Evolutionary conservation across 2,797 vertebrate species (phyloP).

Genomic region (Acanthurus tractus): DNA sequence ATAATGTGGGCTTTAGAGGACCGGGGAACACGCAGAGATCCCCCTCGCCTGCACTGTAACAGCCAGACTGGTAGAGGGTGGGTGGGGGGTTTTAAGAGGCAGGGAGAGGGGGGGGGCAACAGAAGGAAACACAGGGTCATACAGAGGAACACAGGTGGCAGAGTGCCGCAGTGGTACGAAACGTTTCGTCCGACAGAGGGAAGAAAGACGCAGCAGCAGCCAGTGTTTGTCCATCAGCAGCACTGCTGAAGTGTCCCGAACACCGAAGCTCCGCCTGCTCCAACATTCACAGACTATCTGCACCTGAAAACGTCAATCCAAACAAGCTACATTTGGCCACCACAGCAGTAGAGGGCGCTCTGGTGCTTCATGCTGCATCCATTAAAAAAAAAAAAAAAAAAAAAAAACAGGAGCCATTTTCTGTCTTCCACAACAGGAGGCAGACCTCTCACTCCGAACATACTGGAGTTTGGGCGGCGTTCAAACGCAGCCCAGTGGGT

Average conservation of each 20-base stretch:
- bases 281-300: constrained; percentile 38
- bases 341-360: constrained; percentile 78
- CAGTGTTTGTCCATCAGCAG: constrained; percentile 64
- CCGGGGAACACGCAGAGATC: constrained; percentile 30
- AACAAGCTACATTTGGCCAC: constrained; percentile 55
- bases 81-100: background rate
- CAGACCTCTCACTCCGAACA: constrained; percentile 55
- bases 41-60: constrained; percentile 52
- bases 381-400: background rate
- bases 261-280: constrained; percentile 18
- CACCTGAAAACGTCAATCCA: constrained; percentile 30
- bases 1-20: constrained; percentile 57
- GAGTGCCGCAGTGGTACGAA: constrained; percentile 35
- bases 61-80: constrained; percentile 59
- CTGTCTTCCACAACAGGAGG: constrained; percentile 55
- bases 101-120: constrained; percentile 28
- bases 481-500: constrained; percentile 65
- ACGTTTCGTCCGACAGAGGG: constrained; percentile 40
- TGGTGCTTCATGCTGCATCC: constrained; percentile 43
- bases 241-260: constrained; percentile 40
- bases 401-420: constrained; percentile 81
- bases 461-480: constrained; percentile 60
- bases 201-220: constrained; percentile 53
- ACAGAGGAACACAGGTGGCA: constrained; percentile 28
- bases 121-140: constrained; percentile 38